These are phyloP conservation scores for Hydrotaea diabolus DNA, from an alignment of 2,888 invertebrate genomes.

Conservation along the genomic window DNA sequence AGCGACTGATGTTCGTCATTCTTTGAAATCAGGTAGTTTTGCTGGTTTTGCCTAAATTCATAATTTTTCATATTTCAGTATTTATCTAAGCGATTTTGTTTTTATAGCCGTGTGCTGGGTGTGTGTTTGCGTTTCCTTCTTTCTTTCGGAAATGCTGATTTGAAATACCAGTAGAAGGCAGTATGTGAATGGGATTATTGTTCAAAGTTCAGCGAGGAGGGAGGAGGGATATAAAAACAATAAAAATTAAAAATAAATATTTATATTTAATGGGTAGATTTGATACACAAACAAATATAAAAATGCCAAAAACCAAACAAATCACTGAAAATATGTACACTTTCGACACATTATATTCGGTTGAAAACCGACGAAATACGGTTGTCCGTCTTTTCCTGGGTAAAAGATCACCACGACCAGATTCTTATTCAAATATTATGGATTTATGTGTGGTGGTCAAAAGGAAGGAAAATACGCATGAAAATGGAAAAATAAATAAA, in stretches of 20 bases:
- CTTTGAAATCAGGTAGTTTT: constrained; percentile 38
- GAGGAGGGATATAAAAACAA: constrained; percentile 25
- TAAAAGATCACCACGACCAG: background rate
- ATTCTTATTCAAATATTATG: background rate
- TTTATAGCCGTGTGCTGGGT: constrained; percentile 2
- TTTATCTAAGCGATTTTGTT: constrained; percentile 30
- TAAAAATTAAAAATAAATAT: constrained; percentile 40
- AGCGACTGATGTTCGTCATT: background rate
- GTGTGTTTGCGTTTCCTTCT: background rate
- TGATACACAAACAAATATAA: constrained; percentile 35
- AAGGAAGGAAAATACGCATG: background rate
- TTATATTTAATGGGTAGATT: constrained; percentile 24
- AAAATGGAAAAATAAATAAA: background rate
- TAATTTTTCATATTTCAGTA: background rate
- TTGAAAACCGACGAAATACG: background rate
- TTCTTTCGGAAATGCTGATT: background rate
- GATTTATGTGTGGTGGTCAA: background rate
- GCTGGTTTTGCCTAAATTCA: background rate
- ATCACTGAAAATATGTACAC: constrained; percentile 2
- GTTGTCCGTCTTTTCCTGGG: background rate
- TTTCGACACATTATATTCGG: too few relatives aligned
- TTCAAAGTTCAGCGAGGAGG: background rate
- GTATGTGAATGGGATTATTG: background rate
- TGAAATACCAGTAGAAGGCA: too few relatives aligned
- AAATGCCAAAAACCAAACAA: constrained; percentile 27